These are phyloP conservation scores for Epinephelus coioides DNA, from an alignment of 2,797 vertebrate species.

Conservation along the genomic window DNA sequence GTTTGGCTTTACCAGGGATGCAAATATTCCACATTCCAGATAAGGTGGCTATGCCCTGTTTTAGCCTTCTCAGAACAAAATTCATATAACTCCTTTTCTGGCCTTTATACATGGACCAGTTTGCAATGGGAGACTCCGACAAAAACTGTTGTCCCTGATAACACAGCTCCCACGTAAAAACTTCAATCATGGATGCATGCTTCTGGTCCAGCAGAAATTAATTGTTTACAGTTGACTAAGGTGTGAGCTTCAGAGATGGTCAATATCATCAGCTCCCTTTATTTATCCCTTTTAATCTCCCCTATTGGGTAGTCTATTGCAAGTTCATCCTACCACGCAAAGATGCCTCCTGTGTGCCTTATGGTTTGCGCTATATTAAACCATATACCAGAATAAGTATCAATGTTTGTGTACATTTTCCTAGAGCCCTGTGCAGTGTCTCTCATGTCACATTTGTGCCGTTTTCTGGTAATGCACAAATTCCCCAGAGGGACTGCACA, in stretches of 20 bases:
- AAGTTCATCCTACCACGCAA: neutral
- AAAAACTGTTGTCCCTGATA: neutral
- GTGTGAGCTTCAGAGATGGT: neutral
- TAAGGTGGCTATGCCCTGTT: neutral
- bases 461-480: neutral
- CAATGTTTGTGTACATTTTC: neutral
- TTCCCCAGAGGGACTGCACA: neutral
- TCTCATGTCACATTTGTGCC: neutral
- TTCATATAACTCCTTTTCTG: neutral
- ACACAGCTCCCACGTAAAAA: neutral
- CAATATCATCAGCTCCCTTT: neutral
- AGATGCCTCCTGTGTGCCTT: neutral
- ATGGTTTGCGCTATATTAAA: neutral
- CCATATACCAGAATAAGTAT: neutral
- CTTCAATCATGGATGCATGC: neutral
- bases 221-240: neutral
- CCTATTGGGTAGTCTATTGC: neutral
- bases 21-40: neutral
- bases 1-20: neutral
- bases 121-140: neutral
- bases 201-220: neutral
- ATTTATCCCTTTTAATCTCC: constrained; percentile 3
- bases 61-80: neutral
- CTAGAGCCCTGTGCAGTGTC: neutral
- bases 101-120: neutral